Percentiles rank a stretch among this genome's conserved stretches.
These are phyloP conservation scores for Takifugu rubripes DNA, from an alignment of 2,797 vertebrate genomes.

Conservation along the genomic window DNA sequence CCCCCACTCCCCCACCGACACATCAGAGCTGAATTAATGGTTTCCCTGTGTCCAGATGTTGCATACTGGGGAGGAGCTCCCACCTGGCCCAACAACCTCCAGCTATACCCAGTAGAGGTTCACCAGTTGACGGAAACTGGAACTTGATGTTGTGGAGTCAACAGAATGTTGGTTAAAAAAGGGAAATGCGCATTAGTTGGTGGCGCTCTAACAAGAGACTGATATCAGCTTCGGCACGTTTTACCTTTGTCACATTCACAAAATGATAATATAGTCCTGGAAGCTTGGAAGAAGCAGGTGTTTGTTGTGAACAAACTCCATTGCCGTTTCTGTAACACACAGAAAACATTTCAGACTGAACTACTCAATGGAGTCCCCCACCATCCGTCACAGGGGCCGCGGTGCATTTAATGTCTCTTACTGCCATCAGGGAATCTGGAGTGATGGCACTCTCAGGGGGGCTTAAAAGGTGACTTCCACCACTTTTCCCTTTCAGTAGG, in stretches of 20 bases:
- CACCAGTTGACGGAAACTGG: too few relatives aligned
- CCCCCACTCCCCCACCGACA: slow-evolving; percentile 29
- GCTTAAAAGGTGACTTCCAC: background rate
- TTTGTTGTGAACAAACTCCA: too few relatives aligned
- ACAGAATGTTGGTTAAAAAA: background rate
- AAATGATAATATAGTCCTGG: too few relatives aligned
- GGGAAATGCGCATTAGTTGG: too few relatives aligned
- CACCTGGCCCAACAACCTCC: too few relatives aligned
- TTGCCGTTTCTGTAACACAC: too few relatives aligned
- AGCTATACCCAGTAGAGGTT: too few relatives aligned
- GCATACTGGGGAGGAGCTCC: slow-evolving; percentile 57
- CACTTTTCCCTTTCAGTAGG: slow-evolving; percentile 21
- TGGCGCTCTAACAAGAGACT: too few relatives aligned
- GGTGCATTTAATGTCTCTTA: slow-evolving; percentile 42
- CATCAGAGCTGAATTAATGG: slow-evolving; percentile 69
- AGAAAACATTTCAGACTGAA: background rate
- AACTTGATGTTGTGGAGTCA: background rate
- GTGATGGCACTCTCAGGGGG: slow-evolving; percentile 26
- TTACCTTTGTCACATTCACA: too few relatives aligned
- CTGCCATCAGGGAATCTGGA: slow-evolving; percentile 23
- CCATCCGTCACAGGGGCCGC: slow-evolving; percentile 19
- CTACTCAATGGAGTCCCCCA: slow-evolving; percentile 29
- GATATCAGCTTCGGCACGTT: too few relatives aligned
- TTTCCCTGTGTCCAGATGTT: slow-evolving; percentile 77
- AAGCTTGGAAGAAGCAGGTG: too few relatives aligned